Base-by-base conservation (phyloP, 2,888 invertebrate genomes). In the Amphipyra berbera region DNA sequence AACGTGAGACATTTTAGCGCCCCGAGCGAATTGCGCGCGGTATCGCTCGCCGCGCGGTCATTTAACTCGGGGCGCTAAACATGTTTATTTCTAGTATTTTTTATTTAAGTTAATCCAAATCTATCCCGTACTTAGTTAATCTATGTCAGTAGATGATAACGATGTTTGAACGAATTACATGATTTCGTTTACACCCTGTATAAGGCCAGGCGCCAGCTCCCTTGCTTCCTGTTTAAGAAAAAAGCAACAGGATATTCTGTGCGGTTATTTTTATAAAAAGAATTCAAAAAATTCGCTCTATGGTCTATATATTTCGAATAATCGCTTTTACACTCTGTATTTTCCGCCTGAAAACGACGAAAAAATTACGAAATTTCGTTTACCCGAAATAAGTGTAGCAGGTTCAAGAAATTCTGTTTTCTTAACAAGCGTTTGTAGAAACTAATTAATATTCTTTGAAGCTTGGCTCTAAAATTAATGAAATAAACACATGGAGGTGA, bases 361-460 rank as follows among this genome's bases (percentile, higher is more conserved):
- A 27, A 68, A 58, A 53, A 15, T 21, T 2, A 38, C 42, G 50
- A 45, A 54, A 50, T 67, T 60, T 73, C 52, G 12, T 60, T 58
- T 45, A n/a, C 12, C 9, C 13, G 30, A 50, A 50, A 21, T 21
- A 61, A 27, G 27, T 41, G 35, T 42, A 38, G 27, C 14, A 21
- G 46, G 33, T 15, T 13, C 2, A 15, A 38, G 41, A 21, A 40
- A 59, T 53, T 65, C 15, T 50, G 40, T 68, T 40, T 54, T 30
- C 37, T 40, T 12, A 46, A 7, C 0, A 27, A 21, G 38, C 48
- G 21, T 73, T 71, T 65, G 41, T 49, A 42, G n/a, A 15, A 1
- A 15, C 21, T 66, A 68, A 73, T 73, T 73, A 68, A 59, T 73
- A 46, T 71, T 54, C 73, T 68, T 68, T 68, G 68, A 72, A 68